These are phyloP conservation scores for Phyto melanocephala DNA, from an alignment of 2,888 invertebrate species.

Conservation along the genomic window DNA sequence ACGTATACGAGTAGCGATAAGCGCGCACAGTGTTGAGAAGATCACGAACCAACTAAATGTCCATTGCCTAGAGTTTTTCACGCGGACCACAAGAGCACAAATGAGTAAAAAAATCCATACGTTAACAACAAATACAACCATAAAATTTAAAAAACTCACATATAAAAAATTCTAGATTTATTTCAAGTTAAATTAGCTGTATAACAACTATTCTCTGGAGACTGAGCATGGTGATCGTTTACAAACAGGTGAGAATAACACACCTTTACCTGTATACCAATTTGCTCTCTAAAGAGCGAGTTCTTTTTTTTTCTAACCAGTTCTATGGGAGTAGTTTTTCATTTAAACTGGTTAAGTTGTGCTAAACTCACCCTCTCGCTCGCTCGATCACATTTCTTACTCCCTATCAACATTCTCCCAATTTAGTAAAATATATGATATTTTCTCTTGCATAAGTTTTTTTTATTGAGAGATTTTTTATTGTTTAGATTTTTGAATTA, in stretches of 20 bases:
- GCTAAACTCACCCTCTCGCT: slow-evolving; percentile 1
- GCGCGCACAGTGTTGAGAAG: slow-evolving; percentile 79
- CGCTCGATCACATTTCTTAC: neutral
- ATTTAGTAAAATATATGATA: neutral
- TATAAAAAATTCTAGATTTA: too few species aligned
- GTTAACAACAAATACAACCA: slow-evolving; percentile 5
- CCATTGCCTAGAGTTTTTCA: slow-evolving; percentile 77
- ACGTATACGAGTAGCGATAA: slow-evolving; percentile 64
- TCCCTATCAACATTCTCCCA: neutral
- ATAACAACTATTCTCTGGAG: slow-evolving; percentile 26
- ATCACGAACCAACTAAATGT: slow-evolving; percentile 80
- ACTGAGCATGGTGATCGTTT: neutral
- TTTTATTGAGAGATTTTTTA: slow-evolving; percentile 4
- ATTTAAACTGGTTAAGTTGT: slow-evolving; percentile 56
- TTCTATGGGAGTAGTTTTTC: slow-evolving; percentile 27
- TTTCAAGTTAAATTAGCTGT: slow-evolving; percentile 6
- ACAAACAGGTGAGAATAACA: slow-evolving; percentile 46
- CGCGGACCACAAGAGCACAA: slow-evolving; percentile 75
- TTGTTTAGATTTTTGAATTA: neutral
- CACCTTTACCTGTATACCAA: slow-evolving; percentile 1
- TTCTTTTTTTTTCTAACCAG: slow-evolving; percentile 33
- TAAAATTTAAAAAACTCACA: too few species aligned
- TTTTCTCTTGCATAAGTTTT: slow-evolving; percentile 20
- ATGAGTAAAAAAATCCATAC: slow-evolving; percentile 44
- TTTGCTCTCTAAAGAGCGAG: neutral